These are phyloP conservation scores for Drosophila neocordata DNA, from an alignment of 1,140 invertebrate genomes.

Conservation along the genomic window DNA sequence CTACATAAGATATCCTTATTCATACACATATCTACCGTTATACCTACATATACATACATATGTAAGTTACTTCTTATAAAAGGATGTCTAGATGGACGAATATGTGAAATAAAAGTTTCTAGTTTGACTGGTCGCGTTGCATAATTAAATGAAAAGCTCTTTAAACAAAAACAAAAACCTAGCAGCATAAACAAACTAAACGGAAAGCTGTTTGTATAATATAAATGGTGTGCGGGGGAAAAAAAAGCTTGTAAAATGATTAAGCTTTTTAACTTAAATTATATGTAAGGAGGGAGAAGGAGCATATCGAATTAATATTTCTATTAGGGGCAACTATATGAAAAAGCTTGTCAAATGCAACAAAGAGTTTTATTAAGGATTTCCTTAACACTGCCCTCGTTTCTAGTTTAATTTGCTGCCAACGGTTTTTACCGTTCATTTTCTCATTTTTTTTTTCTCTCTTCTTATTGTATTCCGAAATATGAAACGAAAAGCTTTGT, in stretches of 20 bases:
- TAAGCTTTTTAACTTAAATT: conserved; percentile 13
- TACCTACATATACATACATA: too few species aligned
- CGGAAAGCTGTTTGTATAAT: conserved; percentile 19
- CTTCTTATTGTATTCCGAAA: background rate
- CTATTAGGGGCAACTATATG: background rate
- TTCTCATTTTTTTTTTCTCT: background rate
- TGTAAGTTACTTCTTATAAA: too few species aligned
- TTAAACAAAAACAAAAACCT: conserved; percentile 22
- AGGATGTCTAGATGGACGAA: background rate
- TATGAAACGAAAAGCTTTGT: conserved; percentile 7
- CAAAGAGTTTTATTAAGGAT: background rate
- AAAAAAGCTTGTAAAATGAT: conserved; percentile 25
- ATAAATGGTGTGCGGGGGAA: background rate
- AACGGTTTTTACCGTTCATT: background rate
- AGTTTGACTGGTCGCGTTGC: conserved; percentile 33
- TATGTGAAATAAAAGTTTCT: conserved; percentile 50
- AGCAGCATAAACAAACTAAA: conserved; percentile 41
- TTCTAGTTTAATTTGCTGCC: background rate
- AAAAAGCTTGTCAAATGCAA: background rate
- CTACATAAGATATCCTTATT: background rate
- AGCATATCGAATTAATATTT: conserved; percentile 5
- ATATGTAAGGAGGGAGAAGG: background rate
- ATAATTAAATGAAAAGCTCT: conserved; percentile 68
- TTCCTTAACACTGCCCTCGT: background rate
- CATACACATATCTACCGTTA: too few species aligned